phyloP scores from a whole-genome alignment of 2,113 vertebrate species.

The Rana temporaria region DNA sequence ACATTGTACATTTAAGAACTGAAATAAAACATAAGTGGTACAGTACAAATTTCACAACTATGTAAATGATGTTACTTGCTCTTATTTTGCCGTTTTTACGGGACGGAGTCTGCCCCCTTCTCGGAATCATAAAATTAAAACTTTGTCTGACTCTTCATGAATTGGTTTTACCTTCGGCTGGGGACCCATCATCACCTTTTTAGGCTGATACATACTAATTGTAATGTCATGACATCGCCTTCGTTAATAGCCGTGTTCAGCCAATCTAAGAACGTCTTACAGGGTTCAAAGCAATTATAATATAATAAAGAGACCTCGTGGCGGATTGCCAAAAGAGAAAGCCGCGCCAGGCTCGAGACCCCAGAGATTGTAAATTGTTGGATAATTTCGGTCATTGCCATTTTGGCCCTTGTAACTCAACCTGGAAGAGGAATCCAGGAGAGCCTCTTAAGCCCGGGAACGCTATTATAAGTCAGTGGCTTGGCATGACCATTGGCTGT shows the following conservation, averaged over 20 bases:
- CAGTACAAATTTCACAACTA: too few relatives aligned
- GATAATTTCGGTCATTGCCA: neutral
- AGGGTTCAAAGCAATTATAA: slow-evolving; percentile 5
- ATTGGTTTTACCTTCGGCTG: neutral
- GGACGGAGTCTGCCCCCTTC: neutral
- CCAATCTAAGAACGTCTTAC: neutral
- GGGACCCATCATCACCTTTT: neutral
- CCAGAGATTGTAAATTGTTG: neutral
- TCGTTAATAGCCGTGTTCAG: neutral
- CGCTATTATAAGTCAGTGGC: neutral
- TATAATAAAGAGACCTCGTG: neutral
- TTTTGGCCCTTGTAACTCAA: neutral
- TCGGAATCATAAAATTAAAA: neutral
- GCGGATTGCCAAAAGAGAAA: neutral
- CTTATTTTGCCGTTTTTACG: neutral
- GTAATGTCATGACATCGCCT: neutral
- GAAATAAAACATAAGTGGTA: too few relatives aligned
- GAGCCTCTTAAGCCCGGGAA: neutral
- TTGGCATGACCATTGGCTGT: neutral
- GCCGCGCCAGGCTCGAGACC: neutral
- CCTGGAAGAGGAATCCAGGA: neutral
- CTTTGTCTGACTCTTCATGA: neutral
- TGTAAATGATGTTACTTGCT: neutral
- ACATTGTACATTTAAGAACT: too few relatives aligned
- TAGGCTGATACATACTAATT: slow-evolving; percentile 9